These are phyloP conservation scores for Pachyrhynchus sulphureomaculatus DNA, from an alignment of 1,140 invertebrate species.

Conservation along the genomic window DNA sequence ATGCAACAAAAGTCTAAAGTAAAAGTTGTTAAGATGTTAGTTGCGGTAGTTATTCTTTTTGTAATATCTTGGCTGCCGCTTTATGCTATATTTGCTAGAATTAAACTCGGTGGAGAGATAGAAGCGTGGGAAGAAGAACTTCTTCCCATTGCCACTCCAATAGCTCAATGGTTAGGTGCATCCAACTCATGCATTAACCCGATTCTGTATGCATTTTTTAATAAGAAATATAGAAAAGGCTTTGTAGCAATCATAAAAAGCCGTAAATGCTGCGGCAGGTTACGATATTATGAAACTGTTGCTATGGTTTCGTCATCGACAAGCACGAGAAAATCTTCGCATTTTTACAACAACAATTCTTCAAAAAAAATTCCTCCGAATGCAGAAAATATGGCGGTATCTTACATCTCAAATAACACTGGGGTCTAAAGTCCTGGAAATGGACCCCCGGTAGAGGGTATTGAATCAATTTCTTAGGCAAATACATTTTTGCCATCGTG, in stretches of 20 bases:
- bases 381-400: slow-evolving; percentile 68
- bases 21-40: slow-evolving; percentile 95
- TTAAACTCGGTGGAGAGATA: slow-evolving; percentile 76
- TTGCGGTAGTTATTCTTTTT: slow-evolving; percentile 92
- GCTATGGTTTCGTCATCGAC: slow-evolving; percentile 80
- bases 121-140: slow-evolving; percentile 76
- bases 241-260: slow-evolving; percentile 88
- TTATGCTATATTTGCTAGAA: slow-evolving; percentile 84
- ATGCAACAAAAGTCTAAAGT: slow-evolving; percentile 91
- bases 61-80: slow-evolving; percentile 93
- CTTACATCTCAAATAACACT: slow-evolving; percentile 69
- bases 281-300: slow-evolving; percentile 81
- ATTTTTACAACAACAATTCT: slow-evolving; percentile 66
- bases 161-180: slow-evolving; percentile 94
- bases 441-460: slow-evolving; percentile 19
- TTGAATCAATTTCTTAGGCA: background rate
- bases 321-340: slow-evolving; percentile 79
- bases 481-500: background rate
- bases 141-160: slow-evolving; percentile 77
- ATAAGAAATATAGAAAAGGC: slow-evolving; percentile 92
- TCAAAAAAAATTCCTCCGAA: slow-evolving; percentile 63
- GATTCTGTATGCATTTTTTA: slow-evolving; percentile 96
- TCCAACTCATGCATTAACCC: slow-evolving; percentile 98
- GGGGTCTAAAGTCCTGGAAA: slow-evolving; percentile 55
- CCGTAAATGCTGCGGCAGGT: slow-evolving; percentile 76